Evolutionary conservation across 2,113 vertebrate species (phyloP).

Genomic region (Gulo gulo): DNA sequence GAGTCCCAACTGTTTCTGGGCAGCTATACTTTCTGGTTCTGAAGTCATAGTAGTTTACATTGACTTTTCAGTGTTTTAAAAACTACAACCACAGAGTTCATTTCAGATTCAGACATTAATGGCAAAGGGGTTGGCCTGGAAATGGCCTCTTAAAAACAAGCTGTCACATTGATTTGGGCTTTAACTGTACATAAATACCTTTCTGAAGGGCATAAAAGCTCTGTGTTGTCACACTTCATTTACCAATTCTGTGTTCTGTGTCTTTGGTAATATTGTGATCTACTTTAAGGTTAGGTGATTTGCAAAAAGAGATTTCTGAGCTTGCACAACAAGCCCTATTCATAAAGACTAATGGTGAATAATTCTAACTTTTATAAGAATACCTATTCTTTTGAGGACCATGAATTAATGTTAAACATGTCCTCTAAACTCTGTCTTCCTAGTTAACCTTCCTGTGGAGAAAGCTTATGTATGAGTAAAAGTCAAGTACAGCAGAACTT

Average conservation of each 20-base stretch:
- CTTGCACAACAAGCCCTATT: conserved; percentile 7
- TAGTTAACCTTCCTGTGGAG: background rate
- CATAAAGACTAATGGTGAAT: conserved; percentile 25
- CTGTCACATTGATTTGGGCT: conserved; percentile 28
- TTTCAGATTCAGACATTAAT: background rate
- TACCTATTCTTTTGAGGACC: conserved; percentile 5
- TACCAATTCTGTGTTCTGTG: conserved; percentile 24
- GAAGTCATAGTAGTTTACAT: background rate
- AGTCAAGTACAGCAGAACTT: background rate
- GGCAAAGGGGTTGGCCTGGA: background rate
- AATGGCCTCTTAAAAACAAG: conserved; percentile 33
- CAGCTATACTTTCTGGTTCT: background rate
- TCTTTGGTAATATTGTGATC: background rate
- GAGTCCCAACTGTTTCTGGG: background rate
- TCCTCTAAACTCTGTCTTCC: background rate
- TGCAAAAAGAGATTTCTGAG: conserved; percentile 26
- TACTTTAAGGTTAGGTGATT: conserved; percentile 52
- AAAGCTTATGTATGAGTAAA: background rate
- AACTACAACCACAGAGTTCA: background rate
- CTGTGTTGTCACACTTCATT: conserved; percentile 6
- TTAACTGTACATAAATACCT: background rate
- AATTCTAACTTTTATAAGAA: conserved; percentile 3
- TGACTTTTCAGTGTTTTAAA: conserved; percentile 5
- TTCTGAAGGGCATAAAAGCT: background rate
- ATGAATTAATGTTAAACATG: background rate